Percentiles rank a stretch among this genome's conserved stretches.
phyloP scores from a whole-genome alignment of 2,888 invertebrate genomes.

The Erebia ligea region DNA sequence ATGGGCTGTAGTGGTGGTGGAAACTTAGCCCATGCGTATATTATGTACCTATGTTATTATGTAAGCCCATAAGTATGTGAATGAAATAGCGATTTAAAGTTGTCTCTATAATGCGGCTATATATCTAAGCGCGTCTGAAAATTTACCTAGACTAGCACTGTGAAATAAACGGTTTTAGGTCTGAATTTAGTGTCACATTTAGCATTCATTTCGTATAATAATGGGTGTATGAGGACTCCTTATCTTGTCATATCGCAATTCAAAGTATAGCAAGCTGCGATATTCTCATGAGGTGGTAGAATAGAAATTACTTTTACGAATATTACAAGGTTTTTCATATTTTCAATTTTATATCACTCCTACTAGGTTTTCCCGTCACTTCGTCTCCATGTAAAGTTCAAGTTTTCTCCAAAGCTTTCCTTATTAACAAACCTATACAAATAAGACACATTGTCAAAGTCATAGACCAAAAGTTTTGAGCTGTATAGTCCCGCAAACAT shows the following conservation, averaged over 20 bases:
- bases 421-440: no score
- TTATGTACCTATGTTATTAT: no score
- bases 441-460: no score
- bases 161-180: constrained; percentile 12
- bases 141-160: not conserved
- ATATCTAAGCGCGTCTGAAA: not conserved
- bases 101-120: not conserved
- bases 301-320: not conserved
- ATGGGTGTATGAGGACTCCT: constrained; percentile 16
- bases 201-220: constrained; percentile 18
- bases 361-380: no score
- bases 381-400: no score
- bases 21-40: no score
- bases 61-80: not conserved
- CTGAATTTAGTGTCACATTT: constrained; percentile 21
- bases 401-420: no score
- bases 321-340: no score
- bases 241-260: constrained; percentile 16
- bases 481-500: no score
- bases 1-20: no score
- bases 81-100: not conserved
- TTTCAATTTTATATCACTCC: no score
- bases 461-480: no score
- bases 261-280: constrained; percentile 13
- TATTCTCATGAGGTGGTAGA: constrained; percentile 12